These are phyloP conservation scores for Malthinus seriepunctatus DNA, from an alignment of 2,888 invertebrate species.

Conservation along the genomic window DNA sequence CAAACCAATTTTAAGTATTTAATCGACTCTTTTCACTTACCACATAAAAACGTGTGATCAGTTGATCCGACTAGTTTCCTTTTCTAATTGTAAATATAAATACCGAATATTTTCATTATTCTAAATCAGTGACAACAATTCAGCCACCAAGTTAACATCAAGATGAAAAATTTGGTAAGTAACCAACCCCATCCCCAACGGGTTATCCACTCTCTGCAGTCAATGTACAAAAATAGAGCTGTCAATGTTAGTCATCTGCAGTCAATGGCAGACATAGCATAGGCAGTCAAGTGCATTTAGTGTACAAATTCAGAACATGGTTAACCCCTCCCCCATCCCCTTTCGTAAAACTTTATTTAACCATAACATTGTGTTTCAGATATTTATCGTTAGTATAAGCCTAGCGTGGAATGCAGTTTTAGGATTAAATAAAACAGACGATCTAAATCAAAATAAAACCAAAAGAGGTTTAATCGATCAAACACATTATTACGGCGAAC, in stretches of 20 bases:
- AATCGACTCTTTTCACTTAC: conserved; percentile 22
- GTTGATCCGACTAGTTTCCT: conserved; percentile 11
- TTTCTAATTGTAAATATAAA: conserved; percentile 18
- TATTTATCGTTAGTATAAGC: conserved; percentile 12
- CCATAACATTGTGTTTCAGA: conserved; percentile 5
- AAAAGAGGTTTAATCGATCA: conserved; percentile 28
- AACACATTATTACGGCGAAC: conserved; percentile 25
- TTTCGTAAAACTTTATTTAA: not conserved
- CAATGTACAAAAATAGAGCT: no score
- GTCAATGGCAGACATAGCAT: no score
- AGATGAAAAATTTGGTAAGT: conserved; percentile 21
- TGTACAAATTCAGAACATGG: no score
- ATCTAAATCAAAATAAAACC: conserved; percentile 21
- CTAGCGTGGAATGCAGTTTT: conserved; percentile 5
- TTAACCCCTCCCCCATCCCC: no score
- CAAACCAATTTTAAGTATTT: conserved; percentile 11
- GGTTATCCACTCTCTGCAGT: no score
- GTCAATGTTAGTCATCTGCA: no score
- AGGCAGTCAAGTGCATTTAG: no score
- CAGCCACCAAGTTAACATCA: conserved; percentile 6
- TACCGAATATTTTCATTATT: conserved; percentile 6
- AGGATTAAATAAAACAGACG: conserved; percentile 9
- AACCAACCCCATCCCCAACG: no score
- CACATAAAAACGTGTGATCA: conserved; percentile 24
- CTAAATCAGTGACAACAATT: conserved; percentile 6